A percentile compares a stretch with the other conserved stretches of the same genome.
Evolutionary conservation across 2,797 vertebrate genomes (phyloP).

Genomic region (Lepidocolaptes lacrymiger): DNA sequence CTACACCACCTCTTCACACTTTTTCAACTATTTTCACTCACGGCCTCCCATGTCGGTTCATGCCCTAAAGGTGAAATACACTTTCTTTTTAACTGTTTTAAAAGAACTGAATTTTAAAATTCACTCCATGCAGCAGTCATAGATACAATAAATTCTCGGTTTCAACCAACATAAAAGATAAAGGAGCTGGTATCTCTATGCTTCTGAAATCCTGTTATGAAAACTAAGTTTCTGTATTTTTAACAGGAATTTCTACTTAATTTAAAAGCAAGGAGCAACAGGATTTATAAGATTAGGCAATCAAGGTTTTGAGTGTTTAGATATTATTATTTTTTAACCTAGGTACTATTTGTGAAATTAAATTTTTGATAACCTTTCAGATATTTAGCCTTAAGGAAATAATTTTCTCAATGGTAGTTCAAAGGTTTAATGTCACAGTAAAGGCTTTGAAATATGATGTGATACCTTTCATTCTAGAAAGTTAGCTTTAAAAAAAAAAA

Average conservation of each 20-base stretch:
- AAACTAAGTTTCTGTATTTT: not conserved
- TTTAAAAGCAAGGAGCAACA: slow-evolving; percentile 64
- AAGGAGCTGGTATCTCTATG: not conserved
- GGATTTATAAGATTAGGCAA: slow-evolving; percentile 55
- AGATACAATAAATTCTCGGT: not conserved
- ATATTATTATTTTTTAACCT: slow-evolving; percentile 44
- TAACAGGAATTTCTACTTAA: slow-evolving; percentile 34
- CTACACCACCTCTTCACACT: not conserved
- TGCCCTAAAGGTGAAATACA: not conserved
- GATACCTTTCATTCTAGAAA: slow-evolving; percentile 70
- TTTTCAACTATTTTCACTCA: not conserved
- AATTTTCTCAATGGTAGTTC: slow-evolving; percentile 67
- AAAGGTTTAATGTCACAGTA: slow-evolving; percentile 68
- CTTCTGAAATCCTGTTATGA: not conserved
- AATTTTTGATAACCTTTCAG: slow-evolving; percentile 77
- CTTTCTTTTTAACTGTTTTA: not conserved
- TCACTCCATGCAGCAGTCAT: not conserved
- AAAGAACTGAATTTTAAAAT: not conserved
- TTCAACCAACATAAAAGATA: not conserved
- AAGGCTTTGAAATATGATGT: slow-evolving; percentile 68
- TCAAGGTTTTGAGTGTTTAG: slow-evolving; percentile 63
- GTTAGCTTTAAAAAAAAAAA: slow-evolving; percentile 47
- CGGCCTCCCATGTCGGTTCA: not conserved
- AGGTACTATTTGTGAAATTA: slow-evolving; percentile 68
- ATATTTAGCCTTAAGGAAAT: slow-evolving; percentile 60